Conservation (phyloP, 2,888 invertebrate species). For the Microplitis deprimator region DNA sequence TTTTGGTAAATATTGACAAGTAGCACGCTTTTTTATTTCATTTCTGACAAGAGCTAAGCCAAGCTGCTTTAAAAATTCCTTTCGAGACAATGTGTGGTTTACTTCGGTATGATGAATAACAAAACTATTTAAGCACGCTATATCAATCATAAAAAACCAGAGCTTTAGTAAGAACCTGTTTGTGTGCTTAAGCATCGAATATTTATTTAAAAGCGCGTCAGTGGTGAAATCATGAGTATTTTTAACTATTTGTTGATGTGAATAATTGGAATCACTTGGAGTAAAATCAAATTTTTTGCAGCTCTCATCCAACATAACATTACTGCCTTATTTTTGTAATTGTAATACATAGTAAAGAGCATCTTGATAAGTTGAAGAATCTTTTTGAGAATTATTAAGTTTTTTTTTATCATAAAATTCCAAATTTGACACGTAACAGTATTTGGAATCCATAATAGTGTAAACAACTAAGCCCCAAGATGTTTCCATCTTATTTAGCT, state of each 20-base stretch:
- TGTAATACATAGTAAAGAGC: not conserved
- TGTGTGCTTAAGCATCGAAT: not conserved
- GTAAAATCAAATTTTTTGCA: not conserved
- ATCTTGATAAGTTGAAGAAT: not conserved
- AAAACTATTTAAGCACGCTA: not conserved
- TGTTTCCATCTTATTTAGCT: not conserved
- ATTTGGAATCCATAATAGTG: not conserved
- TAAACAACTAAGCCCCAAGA: not conserved
- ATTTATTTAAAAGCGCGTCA: not conserved
- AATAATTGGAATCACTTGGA: not conserved
- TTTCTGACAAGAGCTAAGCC: not conserved
- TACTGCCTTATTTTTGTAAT: not conserved
- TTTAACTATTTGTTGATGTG: not conserved
- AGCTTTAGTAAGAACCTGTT: not conserved
- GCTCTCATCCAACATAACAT: conserved; percentile 1
- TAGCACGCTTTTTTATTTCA: conserved; percentile 1
- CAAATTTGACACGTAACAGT: not conserved
- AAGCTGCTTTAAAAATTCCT: not conserved
- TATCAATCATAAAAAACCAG: not conserved
- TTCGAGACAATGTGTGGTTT: not conserved
- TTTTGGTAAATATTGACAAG: not conserved
- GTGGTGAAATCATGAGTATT: not conserved
- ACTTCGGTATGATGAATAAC: not conserved
- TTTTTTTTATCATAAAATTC: not conserved
- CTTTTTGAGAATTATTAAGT: not conserved